phyloP scores from a whole-genome alignment of 2,797 vertebrate species.

The Sparus aurata region DNA sequence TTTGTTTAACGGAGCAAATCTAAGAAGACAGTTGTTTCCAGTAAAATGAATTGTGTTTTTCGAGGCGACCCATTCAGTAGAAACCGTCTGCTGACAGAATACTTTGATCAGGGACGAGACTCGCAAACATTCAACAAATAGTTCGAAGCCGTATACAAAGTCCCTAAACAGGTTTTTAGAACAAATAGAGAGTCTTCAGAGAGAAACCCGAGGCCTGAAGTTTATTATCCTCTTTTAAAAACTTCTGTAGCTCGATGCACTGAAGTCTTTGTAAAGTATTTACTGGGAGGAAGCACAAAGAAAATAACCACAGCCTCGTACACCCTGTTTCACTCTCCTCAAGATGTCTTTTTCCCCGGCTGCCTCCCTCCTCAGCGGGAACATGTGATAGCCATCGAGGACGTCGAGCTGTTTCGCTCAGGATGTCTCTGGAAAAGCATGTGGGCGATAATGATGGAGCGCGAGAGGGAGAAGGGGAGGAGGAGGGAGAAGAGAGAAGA shows the following conservation, averaged over 20 bases:
- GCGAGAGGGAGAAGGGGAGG: conserved; percentile 42
- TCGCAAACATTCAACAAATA: background rate
- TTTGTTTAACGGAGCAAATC: background rate
- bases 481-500: conserved; percentile 57
- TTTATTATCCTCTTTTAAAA: conserved; percentile 22
- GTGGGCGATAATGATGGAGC: conserved; percentile 85
- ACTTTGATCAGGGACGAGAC: background rate
- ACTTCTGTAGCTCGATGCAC: conserved; percentile 13
- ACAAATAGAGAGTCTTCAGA: background rate
- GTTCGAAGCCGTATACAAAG: background rate
- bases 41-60: background rate
- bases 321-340: conserved; percentile 50
- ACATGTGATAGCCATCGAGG: conserved; percentile 84
- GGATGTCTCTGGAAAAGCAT: conserved; percentile 84
- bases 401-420: conserved; percentile 77
- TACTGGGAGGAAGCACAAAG: conserved; percentile 44
- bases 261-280: conserved; percentile 22
- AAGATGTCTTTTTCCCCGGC: conserved; percentile 64
- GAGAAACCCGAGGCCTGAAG: background rate
- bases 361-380: conserved; percentile 75
- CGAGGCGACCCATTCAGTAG: background rate
- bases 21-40: background rate
- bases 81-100: background rate
- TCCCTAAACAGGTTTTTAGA: background rate
- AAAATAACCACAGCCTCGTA: conserved; percentile 20